These are phyloP conservation scores for Tapirus terrestris DNA, from an alignment of 2,113 vertebrate species.

Conservation along the genomic window DNA sequence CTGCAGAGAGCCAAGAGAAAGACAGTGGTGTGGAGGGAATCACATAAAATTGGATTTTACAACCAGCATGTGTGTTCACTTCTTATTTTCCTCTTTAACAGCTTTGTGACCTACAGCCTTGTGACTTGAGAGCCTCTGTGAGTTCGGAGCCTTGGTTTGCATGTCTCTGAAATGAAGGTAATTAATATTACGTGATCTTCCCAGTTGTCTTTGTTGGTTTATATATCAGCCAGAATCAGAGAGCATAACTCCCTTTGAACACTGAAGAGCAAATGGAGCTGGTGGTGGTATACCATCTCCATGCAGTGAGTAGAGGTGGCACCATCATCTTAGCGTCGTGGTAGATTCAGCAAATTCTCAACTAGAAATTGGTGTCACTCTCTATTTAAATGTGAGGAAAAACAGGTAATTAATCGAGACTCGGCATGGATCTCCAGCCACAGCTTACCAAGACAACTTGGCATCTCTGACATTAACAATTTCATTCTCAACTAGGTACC, in stretches of 20 bases:
- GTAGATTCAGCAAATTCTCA: background rate
- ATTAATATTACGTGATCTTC: background rate
- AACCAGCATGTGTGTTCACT: background rate
- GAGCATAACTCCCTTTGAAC: background rate
- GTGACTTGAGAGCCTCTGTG: background rate
- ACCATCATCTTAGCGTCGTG: background rate
- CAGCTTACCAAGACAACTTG: background rate
- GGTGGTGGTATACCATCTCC: no score
- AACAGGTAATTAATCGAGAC: background rate
- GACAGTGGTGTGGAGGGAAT: background rate
- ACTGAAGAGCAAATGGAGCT: background rate
- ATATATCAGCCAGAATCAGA: background rate
- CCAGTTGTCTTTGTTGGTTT: background rate
- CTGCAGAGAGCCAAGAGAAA: background rate
- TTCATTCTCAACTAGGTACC: background rate
- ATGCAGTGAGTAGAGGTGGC: background rate
- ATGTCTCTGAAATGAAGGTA: background rate
- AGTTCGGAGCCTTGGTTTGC: background rate
- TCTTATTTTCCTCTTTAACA: background rate
- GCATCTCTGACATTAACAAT: background rate
- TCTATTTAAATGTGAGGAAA: constrained; percentile 18
- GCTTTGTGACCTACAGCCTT: background rate
- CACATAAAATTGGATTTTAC: background rate
- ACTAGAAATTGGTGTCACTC: background rate
- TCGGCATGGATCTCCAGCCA: background rate